Evolutionary conservation across 1,140 invertebrate species (phyloP), one percentile per base, ranked within the genome.

Genomic region (Solenopsis fugax): DNA sequence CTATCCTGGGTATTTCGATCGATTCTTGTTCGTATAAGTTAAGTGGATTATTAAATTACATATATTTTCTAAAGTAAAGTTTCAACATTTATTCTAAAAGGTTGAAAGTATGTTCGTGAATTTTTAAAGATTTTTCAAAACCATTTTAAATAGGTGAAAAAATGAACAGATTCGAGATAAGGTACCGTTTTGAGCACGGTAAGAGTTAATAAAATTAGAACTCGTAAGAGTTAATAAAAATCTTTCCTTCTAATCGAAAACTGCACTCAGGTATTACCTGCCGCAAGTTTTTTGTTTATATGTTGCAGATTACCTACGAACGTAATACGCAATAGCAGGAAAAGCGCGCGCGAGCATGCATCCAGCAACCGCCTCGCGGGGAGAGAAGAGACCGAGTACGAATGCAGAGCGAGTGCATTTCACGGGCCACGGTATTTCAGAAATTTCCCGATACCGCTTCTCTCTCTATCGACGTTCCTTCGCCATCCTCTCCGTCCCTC

Each of bases 371-470:
- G 73, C 0, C 2, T 24, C 16, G 56, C 56, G 29, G 45, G 13
- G 5, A 37, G 48, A 29, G 56, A 71, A 62, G 69, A 85, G 37
- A 72, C 60, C 21, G 24, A 60, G 60, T 88, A 91, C 87, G 86
- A 91, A 91, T 90, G 89, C 87, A 78, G 82, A 88, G 78, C 84
- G 86, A 91, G 90, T 91, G 89, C 90, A 91, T 91, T 90, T 91
- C 87, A 88, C 87, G 82, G 87, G 78, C 77, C 78, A 88, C 52
- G 89, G 90, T 91, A 91, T 91, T 88, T 91, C 84, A 91, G 90
- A 91, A 91, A 91, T 91, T 91, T 87, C 87, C 78, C 89, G 89
- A 90, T 91, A 90, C 67, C 78, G 34, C 62, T 65, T 67, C 80
- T 88, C 76, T 87, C 82, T 89, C 62, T 67, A 69, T 91, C 75